Evolutionary conservation across 1,140 invertebrate genomes (phyloP).

Genomic region (Drosophila tani): DNA sequence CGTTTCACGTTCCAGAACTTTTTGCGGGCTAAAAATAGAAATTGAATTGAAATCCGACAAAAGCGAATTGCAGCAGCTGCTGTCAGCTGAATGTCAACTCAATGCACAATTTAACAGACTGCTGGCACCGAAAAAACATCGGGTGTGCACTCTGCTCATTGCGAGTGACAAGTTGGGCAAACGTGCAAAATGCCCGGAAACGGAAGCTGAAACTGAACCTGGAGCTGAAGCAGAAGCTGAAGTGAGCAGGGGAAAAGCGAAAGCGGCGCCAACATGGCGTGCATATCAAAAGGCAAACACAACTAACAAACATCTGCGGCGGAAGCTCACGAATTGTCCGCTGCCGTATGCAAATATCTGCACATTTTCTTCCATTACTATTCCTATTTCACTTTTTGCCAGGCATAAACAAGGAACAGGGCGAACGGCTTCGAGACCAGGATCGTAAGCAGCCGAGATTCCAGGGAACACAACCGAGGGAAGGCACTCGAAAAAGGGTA

Average conservation of each 20-base stretch:
- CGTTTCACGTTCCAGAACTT: not conserved
- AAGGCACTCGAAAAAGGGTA: constrained; percentile 67
- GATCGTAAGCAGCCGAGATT: constrained; percentile 51
- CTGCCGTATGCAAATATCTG: constrained; percentile 66
- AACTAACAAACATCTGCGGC: constrained; percentile 66
- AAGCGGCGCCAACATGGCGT: constrained; percentile 56
- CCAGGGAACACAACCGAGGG: constrained; percentile 43
- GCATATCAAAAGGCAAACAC: constrained; percentile 66
- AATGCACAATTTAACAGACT: constrained; percentile 47
- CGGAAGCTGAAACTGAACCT: constrained; percentile 44
- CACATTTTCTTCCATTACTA: constrained; percentile 23
- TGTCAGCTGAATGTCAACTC: constrained; percentile 56
- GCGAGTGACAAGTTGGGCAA: constrained; percentile 70
- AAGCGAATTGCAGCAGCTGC: constrained; percentile 47
- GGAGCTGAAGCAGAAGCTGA: not conserved
- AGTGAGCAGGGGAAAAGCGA: not conserved
- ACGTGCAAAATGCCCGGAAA: constrained; percentile 73
- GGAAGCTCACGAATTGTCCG: constrained; percentile 42
- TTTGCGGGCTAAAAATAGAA: not conserved
- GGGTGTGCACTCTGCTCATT: constrained; percentile 52
- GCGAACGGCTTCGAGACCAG: constrained; percentile 19
- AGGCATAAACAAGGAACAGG: constrained; percentile 45
- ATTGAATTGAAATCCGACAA: constrained; percentile 29
- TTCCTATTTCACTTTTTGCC: constrained; percentile 4
- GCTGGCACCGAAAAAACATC: constrained; percentile 12